phyloP scores from a whole-genome alignment of 2,888 invertebrate species.

The Fragum whitleyi region DNA sequence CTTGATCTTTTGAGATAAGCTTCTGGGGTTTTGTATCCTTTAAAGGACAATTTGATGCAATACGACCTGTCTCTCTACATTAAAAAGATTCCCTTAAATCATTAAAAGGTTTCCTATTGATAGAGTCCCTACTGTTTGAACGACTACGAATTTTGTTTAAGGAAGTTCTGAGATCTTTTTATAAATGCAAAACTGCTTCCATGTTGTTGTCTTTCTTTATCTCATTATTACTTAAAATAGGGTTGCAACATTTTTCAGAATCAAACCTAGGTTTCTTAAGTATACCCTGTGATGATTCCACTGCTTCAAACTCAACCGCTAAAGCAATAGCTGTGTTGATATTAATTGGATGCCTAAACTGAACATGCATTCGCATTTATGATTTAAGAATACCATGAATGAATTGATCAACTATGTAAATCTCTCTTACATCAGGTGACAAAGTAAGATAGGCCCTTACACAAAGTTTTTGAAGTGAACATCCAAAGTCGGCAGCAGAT shows the following conservation, averaged over 20 bases:
- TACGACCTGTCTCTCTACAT: constrained; percentile 33
- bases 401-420: constrained; percentile 28
- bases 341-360: constrained; percentile 42
- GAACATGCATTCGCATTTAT: constrained; percentile 40
- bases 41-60: constrained; percentile 20
- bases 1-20: too few species aligned
- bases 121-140: too few species aligned
- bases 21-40: constrained; percentile 26
- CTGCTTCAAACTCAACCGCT: too few species aligned
- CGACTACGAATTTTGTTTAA: constrained; percentile 21
- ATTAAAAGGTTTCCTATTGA: not conserved
- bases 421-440: constrained; percentile 33
- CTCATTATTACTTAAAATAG: not conserved
- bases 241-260: too few species aligned
- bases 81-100: constrained; percentile 26
- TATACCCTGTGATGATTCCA: too few species aligned
- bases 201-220: constrained; percentile 11
- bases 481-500: too few species aligned
- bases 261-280: constrained; percentile 37
- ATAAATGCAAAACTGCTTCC: too few species aligned
- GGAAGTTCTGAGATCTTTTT: not conserved
- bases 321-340: too few species aligned
- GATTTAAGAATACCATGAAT: constrained; percentile 34
- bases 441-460: constrained; percentile 22
- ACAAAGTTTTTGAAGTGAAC: constrained; percentile 38